A percentile compares a stretch with the other conserved stretches of the same genome.
Conservation (phyloP, 2,888 invertebrate species). For the Aphodius sticticus region DNA sequence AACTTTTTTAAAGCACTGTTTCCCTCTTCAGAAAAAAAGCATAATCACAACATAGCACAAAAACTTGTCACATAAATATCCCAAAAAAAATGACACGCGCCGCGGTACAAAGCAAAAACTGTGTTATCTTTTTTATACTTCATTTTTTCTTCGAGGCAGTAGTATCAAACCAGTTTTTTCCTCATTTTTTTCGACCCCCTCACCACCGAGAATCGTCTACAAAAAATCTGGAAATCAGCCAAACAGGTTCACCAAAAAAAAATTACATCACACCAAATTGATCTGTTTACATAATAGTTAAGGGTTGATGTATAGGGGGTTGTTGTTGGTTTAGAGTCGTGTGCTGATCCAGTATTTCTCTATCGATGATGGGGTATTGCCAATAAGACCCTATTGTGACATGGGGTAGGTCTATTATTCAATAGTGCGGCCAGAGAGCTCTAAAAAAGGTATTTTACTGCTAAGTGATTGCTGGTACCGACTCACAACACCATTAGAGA, state of each 20-base stretch:
- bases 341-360: not conserved
- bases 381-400: not conserved
- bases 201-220: not conserved
- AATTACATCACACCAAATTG: not conserved
- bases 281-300: constrained; percentile 4
- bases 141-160: not conserved
- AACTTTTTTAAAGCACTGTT: too few species aligned
- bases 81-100: not conserved
- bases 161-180: not conserved
- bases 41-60: too few species aligned
- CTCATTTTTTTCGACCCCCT: not conserved
- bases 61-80: not conserved
- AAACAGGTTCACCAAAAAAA: not conserved
- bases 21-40: too few species aligned
- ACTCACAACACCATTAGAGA: not conserved
- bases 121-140: not conserved
- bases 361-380: not conserved
- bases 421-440: not conserved
- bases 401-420: not conserved
- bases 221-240: not conserved
- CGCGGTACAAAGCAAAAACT: not conserved
- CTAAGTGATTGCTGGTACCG: not conserved
- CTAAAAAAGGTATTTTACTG: not conserved
- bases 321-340: not conserved
- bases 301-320: not conserved